Base-by-base conservation (phyloP, 2,888 invertebrate species). In the Gisinianus flammeolus region DNA sequence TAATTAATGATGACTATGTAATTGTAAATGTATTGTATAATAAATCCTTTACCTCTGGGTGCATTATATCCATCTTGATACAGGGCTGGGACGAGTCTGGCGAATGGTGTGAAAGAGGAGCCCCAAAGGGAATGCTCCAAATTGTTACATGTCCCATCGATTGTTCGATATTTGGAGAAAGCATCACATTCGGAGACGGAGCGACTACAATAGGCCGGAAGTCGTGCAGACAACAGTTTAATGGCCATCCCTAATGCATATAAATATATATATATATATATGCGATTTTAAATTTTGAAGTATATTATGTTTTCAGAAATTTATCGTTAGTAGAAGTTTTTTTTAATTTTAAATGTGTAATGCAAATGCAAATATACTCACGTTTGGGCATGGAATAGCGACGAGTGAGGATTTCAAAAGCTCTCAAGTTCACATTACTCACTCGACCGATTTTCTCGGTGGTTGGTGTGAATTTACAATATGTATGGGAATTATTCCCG, bases 61-160 rank as follows among this genome's bases (percentile, higher is more conserved):
- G 83, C 82, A 76, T 84, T 84, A 81, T 83, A 84, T 58, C 83
- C 81, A 70, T 83, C 83, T 22, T 82, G 79, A 70, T 85, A 85
- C 4, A 79, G 52, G n/a, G 83, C 80, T n/a, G 84, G 83, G 24
- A 83, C 82, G 56, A 84, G 76, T 30, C 85, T 82, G 33, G 81
- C 78, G 66, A 85, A 85, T 12, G 82, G 76, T 5, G 84, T 85
- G 76, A 81, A 83, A 12, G 82, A 80, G 52, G 83, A 77, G 26
- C 84, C 84, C 79, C 82, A 80, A 8, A 76, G 79, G 3, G 84
- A 77, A 73, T 82, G 77, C 56, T 79, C 79, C 3, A 83, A 28
- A 67, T 84, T 84, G 35, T 84, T 84, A 68, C 84, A 84, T 2
- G 82, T 82, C 33, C 84, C 84, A 44, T 84, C 84, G 67, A 81